A percentile compares a stretch with the other conserved stretches of the same genome.
phyloP scores from a whole-genome alignment of 2,888 invertebrate species.

The Orchesellides sinensis region DNA sequence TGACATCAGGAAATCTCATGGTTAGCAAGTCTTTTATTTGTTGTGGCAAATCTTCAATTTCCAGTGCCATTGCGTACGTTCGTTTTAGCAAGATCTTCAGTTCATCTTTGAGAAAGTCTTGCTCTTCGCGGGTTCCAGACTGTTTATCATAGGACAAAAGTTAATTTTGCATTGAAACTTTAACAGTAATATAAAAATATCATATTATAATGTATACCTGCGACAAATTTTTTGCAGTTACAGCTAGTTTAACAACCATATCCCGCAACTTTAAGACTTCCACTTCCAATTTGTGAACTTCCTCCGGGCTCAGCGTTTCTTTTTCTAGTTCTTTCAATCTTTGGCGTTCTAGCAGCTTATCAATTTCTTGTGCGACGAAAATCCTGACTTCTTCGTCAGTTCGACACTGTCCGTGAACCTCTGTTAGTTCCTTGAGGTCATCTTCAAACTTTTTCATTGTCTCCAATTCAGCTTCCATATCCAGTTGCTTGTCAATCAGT shows the following conservation, averaged over 20 bases:
- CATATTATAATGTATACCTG: slow-evolving; percentile 50
- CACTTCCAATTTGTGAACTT: slow-evolving; percentile 19
- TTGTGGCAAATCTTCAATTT: slow-evolving; percentile 65
- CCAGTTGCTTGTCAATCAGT: slow-evolving; percentile 66
- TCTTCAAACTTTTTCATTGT: slow-evolving; percentile 42
- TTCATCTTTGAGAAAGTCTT: slow-evolving; percentile 65
- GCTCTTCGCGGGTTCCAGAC: slow-evolving; percentile 63
- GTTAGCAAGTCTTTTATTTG: slow-evolving; percentile 55
- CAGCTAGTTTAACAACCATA: slow-evolving; percentile 68
- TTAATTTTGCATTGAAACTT: background rate
- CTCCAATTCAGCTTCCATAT: slow-evolving; percentile 65
- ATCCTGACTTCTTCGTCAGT: slow-evolving; percentile 54
- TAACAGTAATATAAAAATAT: too few species aligned
- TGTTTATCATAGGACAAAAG: slow-evolving; percentile 24
- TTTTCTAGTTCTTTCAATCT: slow-evolving; percentile 26
- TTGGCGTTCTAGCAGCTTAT: slow-evolving; percentile 41
- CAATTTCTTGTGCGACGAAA: slow-evolving; percentile 48
- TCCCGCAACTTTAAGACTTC: slow-evolving; percentile 54
- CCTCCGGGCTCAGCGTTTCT: slow-evolving; percentile 32
- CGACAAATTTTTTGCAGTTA: slow-evolving; percentile 69
- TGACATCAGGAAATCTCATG: slow-evolving; percentile 43
- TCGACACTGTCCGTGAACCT: slow-evolving; percentile 65
- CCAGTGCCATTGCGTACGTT: slow-evolving; percentile 70
- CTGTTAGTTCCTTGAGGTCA: slow-evolving; percentile 53
- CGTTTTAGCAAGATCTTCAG: slow-evolving; percentile 68